Base-by-base conservation (phyloP, 2,888 invertebrate genomes). In the Dynastes grantii region DNA sequence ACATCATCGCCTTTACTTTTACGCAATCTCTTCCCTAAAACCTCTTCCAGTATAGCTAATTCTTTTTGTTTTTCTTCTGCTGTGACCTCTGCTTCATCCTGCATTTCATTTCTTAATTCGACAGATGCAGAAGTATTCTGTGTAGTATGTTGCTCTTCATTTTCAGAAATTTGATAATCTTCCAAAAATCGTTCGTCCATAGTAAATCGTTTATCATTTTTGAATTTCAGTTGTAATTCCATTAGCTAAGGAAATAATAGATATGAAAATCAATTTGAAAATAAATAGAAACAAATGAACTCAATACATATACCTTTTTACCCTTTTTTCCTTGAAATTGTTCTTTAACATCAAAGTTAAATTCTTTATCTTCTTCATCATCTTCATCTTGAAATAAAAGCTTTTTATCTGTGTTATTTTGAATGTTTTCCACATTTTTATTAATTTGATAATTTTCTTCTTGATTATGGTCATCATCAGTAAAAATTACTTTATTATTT, bases 181-280 rank as follows among this genome's bases (percentile, higher is more conserved):
- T 94, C 93, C 71, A 92, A 88, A 87, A 96, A 96, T 82, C 94
- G 92, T 84, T 93, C 91, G 88, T 95, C 94, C 85, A 96, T 90
- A 82, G 90, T 89, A 89, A 96, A 96, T 85, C 96, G 91, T 84
- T 93, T 91, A 89, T 96, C 96, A 86, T 93, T 92, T 86, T 94
- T 94, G 88, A 92, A 93, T 84, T 91, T 92, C 67, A 92, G 91
- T 90, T 96, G 94, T 83, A 96, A 90, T 88, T 93, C 91, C 87
- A 95, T 90, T 84, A 94, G 89, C 93, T 93, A 82, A 65, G 87
- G 84, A 64, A 37, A 22, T 22, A 22, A 22, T 22, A 68, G 53
- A 61, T 73, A 68, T 63, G 76, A 77, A 61, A 40, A 76, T 51
- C n/a, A 9, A 67, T 45, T 16, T 4, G 16, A 22, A 32, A 32